Percentiles rank a stretch among this genome's conserved stretches.
These are phyloP conservation scores for Pammene fasciana DNA, from an alignment of 2,888 invertebrate genomes.

Conservation along the genomic window DNA sequence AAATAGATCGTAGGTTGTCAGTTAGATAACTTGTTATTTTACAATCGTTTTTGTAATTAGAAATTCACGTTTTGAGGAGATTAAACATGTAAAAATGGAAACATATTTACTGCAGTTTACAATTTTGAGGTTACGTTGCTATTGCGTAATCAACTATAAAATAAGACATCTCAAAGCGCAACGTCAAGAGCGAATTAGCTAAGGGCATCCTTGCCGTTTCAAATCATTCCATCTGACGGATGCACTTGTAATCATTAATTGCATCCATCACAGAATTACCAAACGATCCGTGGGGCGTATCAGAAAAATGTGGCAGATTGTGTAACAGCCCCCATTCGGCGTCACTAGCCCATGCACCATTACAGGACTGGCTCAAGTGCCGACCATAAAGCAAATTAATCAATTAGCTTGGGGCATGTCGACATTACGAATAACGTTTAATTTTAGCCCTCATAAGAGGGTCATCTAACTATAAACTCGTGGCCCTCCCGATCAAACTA, in stretches of 20 bases:
- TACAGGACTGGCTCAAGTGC: conserved; percentile 73
- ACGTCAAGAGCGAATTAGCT: conserved; percentile 18
- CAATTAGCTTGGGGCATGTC: conserved; percentile 83
- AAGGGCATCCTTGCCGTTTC: conserved; percentile 8
- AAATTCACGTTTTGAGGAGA: too few relatives aligned
- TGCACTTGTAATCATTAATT: conserved; percentile 31
- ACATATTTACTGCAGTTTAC: too few relatives aligned
- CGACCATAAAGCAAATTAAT: conserved; percentile 83
- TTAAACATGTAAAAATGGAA: too few relatives aligned
- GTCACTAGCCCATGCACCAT: conserved; percentile 72
- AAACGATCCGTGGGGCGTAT: conserved; percentile 48
- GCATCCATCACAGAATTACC: conserved; percentile 38
- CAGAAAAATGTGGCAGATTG: conserved; percentile 80
- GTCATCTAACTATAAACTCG: conserved; percentile 43
- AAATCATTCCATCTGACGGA: conserved; percentile 31
- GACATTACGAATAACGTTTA: conserved; percentile 81
- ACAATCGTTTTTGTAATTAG: conserved; percentile 8
- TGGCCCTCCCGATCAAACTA: conserved; percentile 23
- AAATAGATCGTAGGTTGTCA: neutral
- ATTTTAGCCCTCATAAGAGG: conserved; percentile 68
- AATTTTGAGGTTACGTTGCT: too few relatives aligned
- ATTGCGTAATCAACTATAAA: neutral
- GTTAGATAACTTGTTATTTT: neutral
- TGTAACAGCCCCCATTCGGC: conserved; percentile 73
- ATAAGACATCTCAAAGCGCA: neutral